Evolutionary conservation across 1,140 invertebrate genomes (phyloP), one percentile per base, ranked within the genome.

Genomic region (Manduca sexta): DNA sequence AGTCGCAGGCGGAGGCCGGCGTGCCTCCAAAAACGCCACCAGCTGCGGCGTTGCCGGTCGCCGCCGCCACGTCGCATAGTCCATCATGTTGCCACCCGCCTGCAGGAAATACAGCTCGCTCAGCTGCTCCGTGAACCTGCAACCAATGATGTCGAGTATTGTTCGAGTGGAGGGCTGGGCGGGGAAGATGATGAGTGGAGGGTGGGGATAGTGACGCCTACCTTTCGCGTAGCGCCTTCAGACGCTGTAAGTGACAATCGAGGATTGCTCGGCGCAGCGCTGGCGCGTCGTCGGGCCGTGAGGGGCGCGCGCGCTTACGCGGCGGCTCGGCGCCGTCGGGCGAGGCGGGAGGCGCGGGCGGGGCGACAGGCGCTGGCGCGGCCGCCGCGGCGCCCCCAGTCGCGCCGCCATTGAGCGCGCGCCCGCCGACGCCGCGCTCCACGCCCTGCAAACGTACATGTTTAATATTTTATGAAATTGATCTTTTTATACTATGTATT

Each of bases 51-150:
- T 90, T 34, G 91, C 88, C 44, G 93, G 91, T 66, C 91, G 87
- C 77, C 95, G 96, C 52, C 91, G 91, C 93, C 94, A 97, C 26
- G 88, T 81, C 61, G 90, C 89, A 77, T 92, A 95, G 73, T 97
- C 95, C 89, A 95, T 93, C 83, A 97, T 91, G 80, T 95, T 96
- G 30, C 94, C 94, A 52, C 93, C 92, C 64, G 89, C 90, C 83
- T 95, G 92, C 34, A 97, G 88, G 80, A 94, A 96, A 87, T 92
- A 97, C 43, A 93, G 84, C 86, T 97, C 95, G 40, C 93, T 90
- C 56, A 93, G 88, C 82, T 93, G 91, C 69, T 97, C 95, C 60
- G 91, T 90, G 82, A 95, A 95, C 69, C 90, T 78, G 69, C 16
- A 74, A 67, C 47, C 38, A 64, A 40, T 44, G 53, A 41, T 48